phyloP scores from a whole-genome alignment of 2,113 vertebrate species.

The Loxodonta africana region DNA sequence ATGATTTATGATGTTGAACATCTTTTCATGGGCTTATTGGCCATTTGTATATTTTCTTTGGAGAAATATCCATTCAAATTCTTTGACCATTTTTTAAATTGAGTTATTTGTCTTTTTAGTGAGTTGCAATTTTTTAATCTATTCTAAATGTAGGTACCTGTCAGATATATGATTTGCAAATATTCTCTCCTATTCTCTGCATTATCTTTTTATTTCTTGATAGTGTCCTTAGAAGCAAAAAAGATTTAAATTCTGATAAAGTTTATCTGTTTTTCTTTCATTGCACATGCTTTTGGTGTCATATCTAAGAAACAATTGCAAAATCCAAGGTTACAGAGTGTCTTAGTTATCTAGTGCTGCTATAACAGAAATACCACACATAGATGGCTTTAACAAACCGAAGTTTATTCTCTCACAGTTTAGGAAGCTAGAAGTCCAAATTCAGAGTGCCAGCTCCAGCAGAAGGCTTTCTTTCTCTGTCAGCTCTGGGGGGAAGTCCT shows the following conservation, averaged over 20 bases:
- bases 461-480: too few species aligned
- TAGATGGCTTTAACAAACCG: too few species aligned
- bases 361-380: too few species aligned
- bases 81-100: not conserved
- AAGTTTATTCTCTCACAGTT: too few species aligned
- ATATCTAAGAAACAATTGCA: not conserved
- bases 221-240: not conserved
- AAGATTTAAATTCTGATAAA: constrained; percentile 8
- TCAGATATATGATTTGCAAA: not conserved
- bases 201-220: not conserved
- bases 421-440: too few species aligned
- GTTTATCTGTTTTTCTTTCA: not conserved
- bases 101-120: not conserved
- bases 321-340: not conserved
- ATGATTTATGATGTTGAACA: not conserved
- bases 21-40: not conserved
- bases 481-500: too few species aligned
- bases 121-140: not conserved
- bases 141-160: not conserved
- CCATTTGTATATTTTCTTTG: not conserved
- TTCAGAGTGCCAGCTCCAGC: too few species aligned
- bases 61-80: not conserved
- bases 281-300: constrained; percentile 8
- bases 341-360: too few species aligned
- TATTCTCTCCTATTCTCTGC: not conserved